Evolutionary conservation across 2,113 vertebrate species (phyloP).

Genomic region (Columbina picui): DNA sequence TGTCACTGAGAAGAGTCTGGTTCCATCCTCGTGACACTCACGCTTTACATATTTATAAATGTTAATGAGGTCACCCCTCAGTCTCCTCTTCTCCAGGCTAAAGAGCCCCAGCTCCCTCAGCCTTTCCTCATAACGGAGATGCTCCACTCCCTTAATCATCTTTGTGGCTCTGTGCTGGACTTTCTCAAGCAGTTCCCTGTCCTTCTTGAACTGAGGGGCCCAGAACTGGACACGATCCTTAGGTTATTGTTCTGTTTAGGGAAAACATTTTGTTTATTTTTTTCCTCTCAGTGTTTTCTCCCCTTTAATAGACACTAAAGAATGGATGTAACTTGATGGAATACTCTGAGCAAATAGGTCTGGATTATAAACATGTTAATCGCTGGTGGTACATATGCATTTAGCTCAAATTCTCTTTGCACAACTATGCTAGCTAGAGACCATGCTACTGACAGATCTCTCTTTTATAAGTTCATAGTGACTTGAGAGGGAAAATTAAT

Average conservation of each 20-base stretch:
- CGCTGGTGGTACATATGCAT: not conserved
- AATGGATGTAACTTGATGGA: not conserved
- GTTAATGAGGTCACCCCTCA: too few species aligned
- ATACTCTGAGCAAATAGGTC: not conserved
- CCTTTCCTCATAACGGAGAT: too few species aligned
- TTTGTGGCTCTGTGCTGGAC: too few species aligned
- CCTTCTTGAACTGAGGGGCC: too few species aligned
- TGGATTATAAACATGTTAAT: not conserved
- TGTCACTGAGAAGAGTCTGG: too few species aligned
- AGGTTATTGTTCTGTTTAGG: not conserved
- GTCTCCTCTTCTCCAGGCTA: too few species aligned
- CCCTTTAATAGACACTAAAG: not conserved
- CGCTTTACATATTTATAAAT: too few species aligned
- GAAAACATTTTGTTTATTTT: fast-evolving
- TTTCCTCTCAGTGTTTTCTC: not conserved
- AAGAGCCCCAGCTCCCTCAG: too few species aligned
- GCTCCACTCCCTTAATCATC: too few species aligned
- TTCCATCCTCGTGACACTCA: too few species aligned
- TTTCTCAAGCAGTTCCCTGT: too few species aligned
- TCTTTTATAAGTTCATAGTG: not conserved
- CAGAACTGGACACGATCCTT: too few species aligned
- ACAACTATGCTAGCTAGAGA: not conserved
- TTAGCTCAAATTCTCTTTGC: not conserved
- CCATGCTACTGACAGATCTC: not conserved
- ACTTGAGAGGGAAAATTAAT: not conserved